A percentile compares a stretch with the other conserved stretches of the same genome.
Conservation (phyloP, 2,113 vertebrate genomes). For the Campylomormyrus numenius region DNA sequence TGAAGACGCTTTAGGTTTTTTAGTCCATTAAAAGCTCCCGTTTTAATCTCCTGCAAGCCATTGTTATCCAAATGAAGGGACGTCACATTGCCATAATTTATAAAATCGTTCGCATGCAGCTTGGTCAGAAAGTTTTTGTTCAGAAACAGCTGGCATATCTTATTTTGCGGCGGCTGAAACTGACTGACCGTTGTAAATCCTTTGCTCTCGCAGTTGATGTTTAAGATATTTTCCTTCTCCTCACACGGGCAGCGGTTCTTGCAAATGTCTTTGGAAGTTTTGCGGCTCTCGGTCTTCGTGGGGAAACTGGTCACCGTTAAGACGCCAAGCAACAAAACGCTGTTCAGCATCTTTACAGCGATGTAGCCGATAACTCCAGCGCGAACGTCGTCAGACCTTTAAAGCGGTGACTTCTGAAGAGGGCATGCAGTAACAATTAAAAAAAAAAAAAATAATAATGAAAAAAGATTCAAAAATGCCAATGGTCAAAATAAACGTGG, state of each 20-base stretch:
- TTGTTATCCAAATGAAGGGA: slow-evolving; percentile 95
- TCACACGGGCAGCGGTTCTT: slow-evolving; percentile 88
- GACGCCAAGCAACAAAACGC: slow-evolving; percentile 84
- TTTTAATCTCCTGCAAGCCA: slow-evolving; percentile 87
- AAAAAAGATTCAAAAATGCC: slow-evolving; percentile 17
- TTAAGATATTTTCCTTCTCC: slow-evolving; percentile 88
- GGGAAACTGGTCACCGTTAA: slow-evolving; percentile 82
- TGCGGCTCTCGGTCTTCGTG: slow-evolving; percentile 81
- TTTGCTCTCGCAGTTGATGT: slow-evolving; percentile 97
- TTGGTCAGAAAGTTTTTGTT: slow-evolving; percentile 88
- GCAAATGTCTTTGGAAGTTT: slow-evolving; percentile 97
- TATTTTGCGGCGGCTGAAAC: slow-evolving; percentile 83
- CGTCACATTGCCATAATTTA: slow-evolving; percentile 88
- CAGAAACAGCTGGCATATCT: slow-evolving; percentile 91
- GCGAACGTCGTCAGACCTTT: slow-evolving; percentile 48
- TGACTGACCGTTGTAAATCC: slow-evolving; percentile 85
- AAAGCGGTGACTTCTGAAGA: slow-evolving; percentile 30
- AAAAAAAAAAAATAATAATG: neutral
- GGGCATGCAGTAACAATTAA: slow-evolving; percentile 17
- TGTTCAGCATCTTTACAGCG: slow-evolving; percentile 89
- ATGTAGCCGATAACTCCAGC: slow-evolving; percentile 47
- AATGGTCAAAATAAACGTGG: slow-evolving; percentile 27
- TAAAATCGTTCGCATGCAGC: slow-evolving; percentile 84
- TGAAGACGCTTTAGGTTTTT: slow-evolving; percentile 87
- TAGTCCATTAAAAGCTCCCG: slow-evolving; percentile 82